Percentiles rank a stretch among this genome's conserved stretches.
Conservation (phyloP, 2,888 invertebrate species). For the Scaptodrosophila latifasciaeformis region DNA sequence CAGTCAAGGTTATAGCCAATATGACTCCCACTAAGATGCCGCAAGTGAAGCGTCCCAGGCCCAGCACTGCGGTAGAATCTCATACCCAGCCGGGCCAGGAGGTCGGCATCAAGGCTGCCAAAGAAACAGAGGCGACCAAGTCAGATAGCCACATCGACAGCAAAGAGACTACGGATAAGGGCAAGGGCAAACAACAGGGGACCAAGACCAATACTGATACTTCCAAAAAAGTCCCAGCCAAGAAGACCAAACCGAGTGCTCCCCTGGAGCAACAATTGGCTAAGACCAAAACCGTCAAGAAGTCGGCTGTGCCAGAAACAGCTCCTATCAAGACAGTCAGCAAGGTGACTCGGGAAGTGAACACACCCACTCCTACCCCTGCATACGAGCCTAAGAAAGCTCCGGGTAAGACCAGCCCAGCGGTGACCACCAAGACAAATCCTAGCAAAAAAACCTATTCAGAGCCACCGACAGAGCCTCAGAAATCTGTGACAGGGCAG, state of each 20-base stretch:
- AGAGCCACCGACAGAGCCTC: background rate
- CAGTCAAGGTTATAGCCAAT: slow-evolving; percentile 70
- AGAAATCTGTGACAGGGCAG: too few relatives aligned
- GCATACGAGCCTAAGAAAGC: background rate
- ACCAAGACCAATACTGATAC: too few relatives aligned
- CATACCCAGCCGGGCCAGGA: slow-evolving; percentile 18
- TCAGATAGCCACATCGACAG: slow-evolving; percentile 17
- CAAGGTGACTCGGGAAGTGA: background rate
- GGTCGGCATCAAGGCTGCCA: background rate
- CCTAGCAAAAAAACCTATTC: too few relatives aligned
- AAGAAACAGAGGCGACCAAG: slow-evolving; percentile 22
- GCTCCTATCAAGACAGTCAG: background rate
- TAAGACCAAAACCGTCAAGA: slow-evolving; percentile 2
- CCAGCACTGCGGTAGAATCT: slow-evolving; percentile 10
- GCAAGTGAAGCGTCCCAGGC: slow-evolving; percentile 38
- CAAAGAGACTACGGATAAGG: slow-evolving; percentile 41
- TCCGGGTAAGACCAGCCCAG: too few relatives aligned
- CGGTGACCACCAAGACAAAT: background rate
- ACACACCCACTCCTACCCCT: background rate
- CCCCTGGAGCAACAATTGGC: slow-evolving; percentile 4
- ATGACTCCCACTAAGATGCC: slow-evolving; percentile 55
- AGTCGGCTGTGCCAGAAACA: background rate
- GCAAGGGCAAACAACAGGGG: too few relatives aligned
- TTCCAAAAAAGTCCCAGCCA: background rate
- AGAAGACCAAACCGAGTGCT: slow-evolving; percentile 1